Evolutionary conservation across 2,113 vertebrate genomes (phyloP).

Genomic region (Notiomystis cincta): DNA sequence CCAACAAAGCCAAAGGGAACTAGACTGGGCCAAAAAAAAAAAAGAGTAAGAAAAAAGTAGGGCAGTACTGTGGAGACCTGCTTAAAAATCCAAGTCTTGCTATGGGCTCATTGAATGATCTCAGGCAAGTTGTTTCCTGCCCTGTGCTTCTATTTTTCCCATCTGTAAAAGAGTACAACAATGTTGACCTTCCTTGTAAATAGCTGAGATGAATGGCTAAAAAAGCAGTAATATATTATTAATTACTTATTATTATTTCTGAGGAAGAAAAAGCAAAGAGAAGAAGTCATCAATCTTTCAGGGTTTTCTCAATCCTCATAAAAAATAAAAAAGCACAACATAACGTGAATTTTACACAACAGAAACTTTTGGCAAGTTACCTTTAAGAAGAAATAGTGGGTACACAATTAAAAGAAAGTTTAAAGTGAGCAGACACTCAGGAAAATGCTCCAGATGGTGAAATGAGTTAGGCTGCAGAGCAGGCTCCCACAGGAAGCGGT

Average conservation of each 20-base stretch:
- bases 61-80: conserved; percentile 5
- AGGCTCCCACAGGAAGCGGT: conserved; percentile 32
- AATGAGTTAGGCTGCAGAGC: conserved; percentile 13
- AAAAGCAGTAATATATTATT: conserved; percentile 6
- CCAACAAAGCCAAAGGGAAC: conserved; percentile 22
- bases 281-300: not conserved
- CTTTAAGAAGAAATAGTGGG: not conserved
- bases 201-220: not conserved
- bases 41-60: not conserved
- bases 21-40: not conserved
- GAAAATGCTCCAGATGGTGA: conserved; percentile 30
- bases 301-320: not conserved
- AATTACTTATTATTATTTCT: conserved; percentile 7
- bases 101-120: not conserved
- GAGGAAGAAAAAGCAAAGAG: not conserved
- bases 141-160: not conserved
- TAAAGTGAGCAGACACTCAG: conserved; percentile 14
- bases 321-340: not conserved
- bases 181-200: not conserved
- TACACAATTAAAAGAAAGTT: not conserved
- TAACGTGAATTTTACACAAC: not conserved
- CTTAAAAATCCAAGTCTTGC: conserved; percentile 24
- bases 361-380: not conserved
- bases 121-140: conserved; percentile 30
- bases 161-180: not conserved